A percentile compares a stretch with the other conserved stretches of the same genome.
Evolutionary conservation across 2,113 vertebrate species (phyloP).

Genomic region (Microtus oregoni): DNA sequence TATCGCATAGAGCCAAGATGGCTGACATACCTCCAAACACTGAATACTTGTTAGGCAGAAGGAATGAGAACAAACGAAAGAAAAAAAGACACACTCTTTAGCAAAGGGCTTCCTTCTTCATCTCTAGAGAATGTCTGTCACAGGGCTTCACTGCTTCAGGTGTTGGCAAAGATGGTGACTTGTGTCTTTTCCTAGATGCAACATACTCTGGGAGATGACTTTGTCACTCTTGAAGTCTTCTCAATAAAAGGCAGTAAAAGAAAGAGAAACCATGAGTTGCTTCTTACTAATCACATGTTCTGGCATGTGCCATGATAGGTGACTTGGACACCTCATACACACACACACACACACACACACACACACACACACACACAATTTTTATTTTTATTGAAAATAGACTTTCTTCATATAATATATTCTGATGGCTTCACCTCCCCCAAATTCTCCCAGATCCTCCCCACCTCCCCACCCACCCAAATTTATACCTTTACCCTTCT

Average conservation of each 20-base stretch:
- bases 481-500: too few species aligned
- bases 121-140: background rate
- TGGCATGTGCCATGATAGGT: too few species aligned
- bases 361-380: too few species aligned
- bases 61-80: background rate
- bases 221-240: background rate
- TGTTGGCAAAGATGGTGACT: background rate
- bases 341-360: too few species aligned
- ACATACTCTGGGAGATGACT: too few species aligned
- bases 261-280: background rate
- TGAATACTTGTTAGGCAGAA: background rate
- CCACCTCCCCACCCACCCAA: too few species aligned
- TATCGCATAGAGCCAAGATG: background rate
- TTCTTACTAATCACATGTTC: background rate
- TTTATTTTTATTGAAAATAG: too few species aligned
- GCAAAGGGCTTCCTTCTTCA: too few species aligned
- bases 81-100: background rate
- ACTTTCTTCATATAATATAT: too few species aligned
- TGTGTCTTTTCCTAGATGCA: rapidly evolving
- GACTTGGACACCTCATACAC: too few species aligned
- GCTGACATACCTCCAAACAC: background rate
- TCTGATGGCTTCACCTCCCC: too few species aligned
- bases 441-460: too few species aligned
- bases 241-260: background rate
- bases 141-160: background rate